A percentile compares a stretch with the other conserved stretches of the same genome.
Evolutionary conservation across 2,888 invertebrate genomes (phyloP).

Genomic region (Boloria selene): DNA sequence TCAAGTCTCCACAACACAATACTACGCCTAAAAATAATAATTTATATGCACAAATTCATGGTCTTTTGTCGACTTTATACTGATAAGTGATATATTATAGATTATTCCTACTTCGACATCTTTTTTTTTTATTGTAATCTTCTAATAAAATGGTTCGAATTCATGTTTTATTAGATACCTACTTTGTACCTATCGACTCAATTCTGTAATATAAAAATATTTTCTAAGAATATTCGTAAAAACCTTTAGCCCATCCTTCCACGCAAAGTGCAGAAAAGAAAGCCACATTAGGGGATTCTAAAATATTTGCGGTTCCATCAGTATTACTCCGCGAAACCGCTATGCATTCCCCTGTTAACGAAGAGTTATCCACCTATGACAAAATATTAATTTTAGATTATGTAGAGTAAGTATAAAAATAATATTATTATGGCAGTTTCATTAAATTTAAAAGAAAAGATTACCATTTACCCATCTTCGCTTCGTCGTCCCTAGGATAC

Average conservation of each 20-base stretch:
- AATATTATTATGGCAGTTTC: not conserved
- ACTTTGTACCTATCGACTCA: too few relatives aligned
- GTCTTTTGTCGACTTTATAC: not conserved
- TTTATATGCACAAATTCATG: not conserved
- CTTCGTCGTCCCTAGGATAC: too few relatives aligned
- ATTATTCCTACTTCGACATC: too few relatives aligned
- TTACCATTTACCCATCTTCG: not conserved
- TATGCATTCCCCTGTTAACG: conserved; percentile 95
- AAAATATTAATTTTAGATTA: not conserved
- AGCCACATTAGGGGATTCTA: conserved; percentile 95
- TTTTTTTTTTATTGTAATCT: too few relatives aligned
- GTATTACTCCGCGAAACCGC: conserved; percentile 93
- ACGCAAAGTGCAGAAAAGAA: conserved; percentile 98
- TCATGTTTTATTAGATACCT: too few relatives aligned
- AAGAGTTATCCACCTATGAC: conserved; percentile 84
- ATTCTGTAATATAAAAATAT: not conserved
- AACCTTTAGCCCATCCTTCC: conserved; percentile 92
- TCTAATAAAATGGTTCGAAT: too few relatives aligned
- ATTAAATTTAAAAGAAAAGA: not conserved
- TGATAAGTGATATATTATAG: too few relatives aligned
- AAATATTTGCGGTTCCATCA: conserved; percentile 94
- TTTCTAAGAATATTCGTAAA: conserved; percentile 10
- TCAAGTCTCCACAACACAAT: conserved; percentile 92
- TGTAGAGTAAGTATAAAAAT: not conserved
- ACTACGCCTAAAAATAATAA: conserved; percentile 80